phyloP scores from a whole-genome alignment of 1,140 invertebrate species.

The Anagrus nilaparvatae region DNA sequence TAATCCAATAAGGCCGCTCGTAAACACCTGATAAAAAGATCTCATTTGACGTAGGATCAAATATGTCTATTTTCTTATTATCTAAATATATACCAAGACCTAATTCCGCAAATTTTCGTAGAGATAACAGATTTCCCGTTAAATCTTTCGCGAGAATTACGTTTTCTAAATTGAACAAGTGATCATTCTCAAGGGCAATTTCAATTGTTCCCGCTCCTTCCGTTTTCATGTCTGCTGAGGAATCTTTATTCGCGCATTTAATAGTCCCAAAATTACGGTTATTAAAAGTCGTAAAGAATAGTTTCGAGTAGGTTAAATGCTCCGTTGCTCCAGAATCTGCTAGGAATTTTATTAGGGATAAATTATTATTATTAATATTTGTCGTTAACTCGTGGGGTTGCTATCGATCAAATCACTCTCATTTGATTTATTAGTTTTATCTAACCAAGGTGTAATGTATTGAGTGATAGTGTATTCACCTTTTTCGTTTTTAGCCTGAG shows the following conservation, averaged over 20 bases:
- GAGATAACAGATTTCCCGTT: conserved; percentile 2
- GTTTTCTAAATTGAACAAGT: too few relatives aligned
- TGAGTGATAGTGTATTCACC: background rate
- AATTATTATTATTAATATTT: background rate
- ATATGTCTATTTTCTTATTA: background rate
- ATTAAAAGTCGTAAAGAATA: conserved; percentile 1
- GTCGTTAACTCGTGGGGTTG: background rate
- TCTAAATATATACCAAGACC: background rate
- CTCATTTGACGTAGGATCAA: background rate
- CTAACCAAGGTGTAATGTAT: background rate
- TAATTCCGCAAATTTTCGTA: background rate
- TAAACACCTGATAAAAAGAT: background rate
- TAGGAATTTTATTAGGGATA: background rate
- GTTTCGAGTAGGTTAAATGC: background rate
- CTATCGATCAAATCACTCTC: background rate
- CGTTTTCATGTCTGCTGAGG: too few relatives aligned
- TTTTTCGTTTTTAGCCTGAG: background rate
- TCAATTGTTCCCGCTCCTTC: too few relatives aligned
- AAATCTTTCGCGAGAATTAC: background rate
- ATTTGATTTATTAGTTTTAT: background rate
- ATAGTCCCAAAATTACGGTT: background rate
- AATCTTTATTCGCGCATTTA: conserved; percentile 8
- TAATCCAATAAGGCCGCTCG: background rate
- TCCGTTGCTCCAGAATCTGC: conserved; percentile 1
- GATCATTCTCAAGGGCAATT: too few relatives aligned